phyloP scores from a whole-genome alignment of 2,113 vertebrate genomes.

The Odobenus rosmarus region DNA sequence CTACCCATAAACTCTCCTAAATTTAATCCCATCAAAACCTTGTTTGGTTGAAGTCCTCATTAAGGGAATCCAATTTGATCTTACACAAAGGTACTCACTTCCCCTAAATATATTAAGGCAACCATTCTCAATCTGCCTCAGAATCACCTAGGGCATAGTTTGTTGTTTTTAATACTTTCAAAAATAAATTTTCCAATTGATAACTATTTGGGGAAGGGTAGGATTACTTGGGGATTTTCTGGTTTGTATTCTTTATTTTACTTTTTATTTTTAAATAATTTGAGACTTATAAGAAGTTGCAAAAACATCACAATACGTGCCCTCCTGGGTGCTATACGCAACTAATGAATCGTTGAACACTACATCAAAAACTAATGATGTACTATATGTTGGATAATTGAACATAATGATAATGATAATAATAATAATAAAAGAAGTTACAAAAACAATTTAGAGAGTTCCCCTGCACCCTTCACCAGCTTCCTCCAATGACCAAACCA shows the following conservation, averaged over 20 bases:
- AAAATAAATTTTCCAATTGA: background rate
- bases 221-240: background rate
- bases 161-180: background rate
- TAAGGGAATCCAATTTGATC: conserved; percentile 46
- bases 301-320: background rate
- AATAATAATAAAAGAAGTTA: background rate
- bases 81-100: conserved; percentile 33
- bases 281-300: background rate
- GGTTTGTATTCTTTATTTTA: background rate
- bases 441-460: background rate
- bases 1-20: conserved; percentile 19
- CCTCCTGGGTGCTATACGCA: background rate
- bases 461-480: background rate
- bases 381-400: background rate
- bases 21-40: conserved; percentile 36
- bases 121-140: background rate
- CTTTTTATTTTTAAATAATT: conserved; percentile 1
- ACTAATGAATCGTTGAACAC: background rate
- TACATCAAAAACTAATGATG: background rate
- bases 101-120: background rate
- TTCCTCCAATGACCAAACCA: background rate
- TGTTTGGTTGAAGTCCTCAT: conserved; percentile 50
- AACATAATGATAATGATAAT: background rate
- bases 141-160: background rate
- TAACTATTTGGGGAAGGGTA: background rate